Evolutionary conservation across 2,888 invertebrate genomes (phyloP).

Genomic region (Limnephilus auricula): DNA sequence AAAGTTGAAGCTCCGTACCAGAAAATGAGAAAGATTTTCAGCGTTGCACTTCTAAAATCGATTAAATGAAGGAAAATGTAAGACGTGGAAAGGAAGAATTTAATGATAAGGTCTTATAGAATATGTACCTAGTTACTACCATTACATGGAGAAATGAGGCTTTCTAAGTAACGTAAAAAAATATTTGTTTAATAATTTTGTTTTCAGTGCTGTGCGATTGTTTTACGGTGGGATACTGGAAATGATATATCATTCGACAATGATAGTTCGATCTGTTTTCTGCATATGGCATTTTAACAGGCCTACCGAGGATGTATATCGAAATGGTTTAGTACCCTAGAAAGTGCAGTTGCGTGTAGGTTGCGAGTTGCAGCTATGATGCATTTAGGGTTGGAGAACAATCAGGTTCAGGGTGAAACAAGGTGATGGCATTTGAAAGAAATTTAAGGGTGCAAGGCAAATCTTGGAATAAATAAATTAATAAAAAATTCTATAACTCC

Average conservation of each 20-base stretch:
- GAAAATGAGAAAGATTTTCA: neutral
- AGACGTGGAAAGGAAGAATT: neutral
- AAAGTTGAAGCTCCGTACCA: neutral
- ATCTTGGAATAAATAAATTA: neutral
- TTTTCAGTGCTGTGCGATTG: neutral
- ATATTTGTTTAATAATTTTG: neutral
- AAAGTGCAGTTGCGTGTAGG: constrained; percentile 18
- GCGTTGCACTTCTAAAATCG: neutral
- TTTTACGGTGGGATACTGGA: neutral
- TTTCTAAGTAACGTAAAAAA: neutral
- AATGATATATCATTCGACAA: too few relatives aligned
- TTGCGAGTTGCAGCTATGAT: neutral
- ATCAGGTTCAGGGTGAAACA: neutral
- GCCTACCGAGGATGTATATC: neutral
- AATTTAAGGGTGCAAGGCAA: neutral
- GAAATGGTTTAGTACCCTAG: constrained; percentile 22
- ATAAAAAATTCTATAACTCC: neutral
- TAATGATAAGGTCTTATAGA: neutral
- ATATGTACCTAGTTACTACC: too few relatives aligned
- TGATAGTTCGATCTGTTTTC: neutral
- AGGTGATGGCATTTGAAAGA: neutral
- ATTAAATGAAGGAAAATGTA: neutral
- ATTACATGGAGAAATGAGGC: neutral
- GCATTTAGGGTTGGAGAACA: neutral
- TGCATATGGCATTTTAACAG: neutral